Evolutionary conservation across 2,113 vertebrate species (phyloP).

Genomic region (Cranoglanis bouderius): DNA sequence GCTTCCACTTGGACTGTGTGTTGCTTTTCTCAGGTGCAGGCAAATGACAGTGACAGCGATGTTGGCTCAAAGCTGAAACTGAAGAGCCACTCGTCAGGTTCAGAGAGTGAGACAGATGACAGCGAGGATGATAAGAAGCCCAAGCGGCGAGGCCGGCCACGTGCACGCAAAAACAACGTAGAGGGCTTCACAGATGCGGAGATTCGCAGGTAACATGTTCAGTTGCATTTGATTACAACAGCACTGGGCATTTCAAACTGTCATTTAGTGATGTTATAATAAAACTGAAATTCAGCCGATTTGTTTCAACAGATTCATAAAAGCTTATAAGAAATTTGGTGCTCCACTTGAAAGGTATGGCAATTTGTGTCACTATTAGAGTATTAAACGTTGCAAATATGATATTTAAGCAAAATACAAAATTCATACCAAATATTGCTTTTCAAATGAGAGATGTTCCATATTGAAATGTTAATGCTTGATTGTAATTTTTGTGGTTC

Average conservation of each 20-base stretch:
- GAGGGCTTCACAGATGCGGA: conserved; percentile 95
- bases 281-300: neutral
- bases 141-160: conserved; percentile 88
- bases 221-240: neutral
- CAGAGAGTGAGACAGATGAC: conserved; percentile 93
- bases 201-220: conserved; percentile 84
- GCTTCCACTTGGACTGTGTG: neutral
- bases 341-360: conserved; percentile 90
- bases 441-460: neutral
- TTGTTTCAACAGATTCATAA: conserved; percentile 86
- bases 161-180: conserved; percentile 93
- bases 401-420: neutral
- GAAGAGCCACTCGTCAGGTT: conserved; percentile 89
- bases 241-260: neutral
- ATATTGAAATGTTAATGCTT: neutral
- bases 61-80: conserved; percentile 92
- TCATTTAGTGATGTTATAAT: neutral
- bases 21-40: conserved; percentile 77
- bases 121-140: conserved; percentile 94
- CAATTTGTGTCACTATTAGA: neutral
- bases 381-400: conserved; percentile 8
- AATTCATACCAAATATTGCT: neutral
- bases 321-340: conserved; percentile 98
- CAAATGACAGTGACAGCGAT: conserved; percentile 96
- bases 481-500: neutral